Conservation (phyloP, 2,888 invertebrate genomes). For the Exephanes ischioxanthus region DNA sequence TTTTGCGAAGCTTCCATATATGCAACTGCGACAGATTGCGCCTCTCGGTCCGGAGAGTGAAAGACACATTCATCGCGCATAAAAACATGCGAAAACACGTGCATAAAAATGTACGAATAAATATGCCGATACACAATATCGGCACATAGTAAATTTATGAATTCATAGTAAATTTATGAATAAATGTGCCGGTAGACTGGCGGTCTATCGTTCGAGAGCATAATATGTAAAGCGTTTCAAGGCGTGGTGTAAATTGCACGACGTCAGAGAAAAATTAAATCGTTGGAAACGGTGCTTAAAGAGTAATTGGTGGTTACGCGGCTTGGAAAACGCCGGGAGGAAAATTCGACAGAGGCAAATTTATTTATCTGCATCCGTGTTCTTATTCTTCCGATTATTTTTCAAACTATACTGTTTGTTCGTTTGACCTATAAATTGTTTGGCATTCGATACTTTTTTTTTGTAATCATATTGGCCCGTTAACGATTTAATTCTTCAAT, state of each 20-base stretch:
- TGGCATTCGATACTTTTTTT: too few relatives aligned
- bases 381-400: background rate
- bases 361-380: background rate
- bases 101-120: slow-evolving; percentile 43
- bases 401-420: background rate
- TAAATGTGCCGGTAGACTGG: too few relatives aligned
- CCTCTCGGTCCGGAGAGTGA: slow-evolving; percentile 16
- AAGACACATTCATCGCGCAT: slow-evolving; percentile 32
- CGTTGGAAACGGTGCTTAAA: slow-evolving; percentile 36
- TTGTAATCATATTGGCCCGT: too few relatives aligned
- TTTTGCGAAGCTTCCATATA: background rate
- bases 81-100: slow-evolving; percentile 3
- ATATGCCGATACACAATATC: too few relatives aligned
- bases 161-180: too few relatives aligned
- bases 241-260: slow-evolving; percentile 62
- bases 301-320: background rate
- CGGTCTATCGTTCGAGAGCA: slow-evolving; percentile 49
- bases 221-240: slow-evolving; percentile 59
- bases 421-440: background rate
- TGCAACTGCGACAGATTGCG: slow-evolving; percentile 24
- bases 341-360: slow-evolving; percentile 20
- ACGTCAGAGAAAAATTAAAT: slow-evolving; percentile 17
- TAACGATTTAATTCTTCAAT: too few relatives aligned
- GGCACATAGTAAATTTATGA: too few relatives aligned
- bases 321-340: slow-evolving; percentile 36